These are phyloP conservation scores for Netelia melanura DNA, from an alignment of 2,888 invertebrate species.

Conservation along the genomic window DNA sequence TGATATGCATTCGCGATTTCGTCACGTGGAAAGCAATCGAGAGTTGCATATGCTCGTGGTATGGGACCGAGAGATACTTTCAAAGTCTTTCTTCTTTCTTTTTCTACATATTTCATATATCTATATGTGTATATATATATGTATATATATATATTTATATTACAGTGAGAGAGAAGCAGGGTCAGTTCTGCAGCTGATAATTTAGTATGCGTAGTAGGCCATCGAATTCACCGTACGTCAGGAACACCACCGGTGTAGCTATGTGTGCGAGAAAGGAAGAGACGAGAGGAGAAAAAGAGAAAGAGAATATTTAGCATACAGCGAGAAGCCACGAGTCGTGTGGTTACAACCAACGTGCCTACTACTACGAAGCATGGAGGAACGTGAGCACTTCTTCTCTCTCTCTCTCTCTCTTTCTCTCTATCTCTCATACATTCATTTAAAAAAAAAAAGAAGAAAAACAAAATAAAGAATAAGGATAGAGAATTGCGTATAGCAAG, in stretches of 20 bases:
- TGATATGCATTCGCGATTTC: constrained; percentile 37
- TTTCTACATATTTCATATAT: neutral
- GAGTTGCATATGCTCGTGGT: constrained; percentile 21
- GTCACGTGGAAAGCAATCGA: constrained; percentile 49
- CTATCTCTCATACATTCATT: constrained; percentile 26
- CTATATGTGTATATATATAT: neutral
- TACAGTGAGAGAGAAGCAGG: constrained; percentile 62
- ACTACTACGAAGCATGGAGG: constrained; percentile 14
- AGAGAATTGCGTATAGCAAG: constrained; percentile 40
- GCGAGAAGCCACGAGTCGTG: constrained; percentile 36
- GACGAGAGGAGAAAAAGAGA: neutral
- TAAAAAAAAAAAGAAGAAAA: neutral
- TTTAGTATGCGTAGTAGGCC: constrained; percentile 75
- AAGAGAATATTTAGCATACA: constrained; percentile 62
- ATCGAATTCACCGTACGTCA: constrained; percentile 65
- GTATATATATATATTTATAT: constrained; percentile 20
- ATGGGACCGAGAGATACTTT: neutral
- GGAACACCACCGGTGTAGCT: constrained; percentile 27
- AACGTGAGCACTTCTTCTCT: neutral
- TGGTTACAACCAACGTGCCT: constrained; percentile 8
- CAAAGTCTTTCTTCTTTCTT: neutral
- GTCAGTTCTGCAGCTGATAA: constrained; percentile 77
- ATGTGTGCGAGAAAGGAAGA: neutral
- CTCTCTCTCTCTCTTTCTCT: neutral
- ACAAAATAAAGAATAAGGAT: constrained; percentile 8